These are phyloP conservation scores for Sialia sialis DNA, from an alignment of 2,113 vertebrate genomes.

Conservation along the genomic window DNA sequence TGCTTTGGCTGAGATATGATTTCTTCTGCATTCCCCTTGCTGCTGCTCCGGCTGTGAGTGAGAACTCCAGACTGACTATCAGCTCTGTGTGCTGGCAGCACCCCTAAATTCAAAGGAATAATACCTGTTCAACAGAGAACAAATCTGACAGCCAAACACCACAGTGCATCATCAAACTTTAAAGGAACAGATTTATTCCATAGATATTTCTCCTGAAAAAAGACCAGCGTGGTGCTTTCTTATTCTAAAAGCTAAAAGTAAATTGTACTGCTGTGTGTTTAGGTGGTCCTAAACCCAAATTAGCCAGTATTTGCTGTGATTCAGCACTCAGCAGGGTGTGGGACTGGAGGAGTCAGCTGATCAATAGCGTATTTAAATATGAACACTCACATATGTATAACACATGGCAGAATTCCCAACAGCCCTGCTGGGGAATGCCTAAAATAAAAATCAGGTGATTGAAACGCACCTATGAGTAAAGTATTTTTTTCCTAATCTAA, in stretches of 20 bases:
- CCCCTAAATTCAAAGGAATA: constrained; percentile 67
- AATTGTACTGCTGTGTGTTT: background rate
- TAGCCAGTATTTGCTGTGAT: background rate
- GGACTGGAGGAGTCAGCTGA: background rate
- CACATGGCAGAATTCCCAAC: constrained; percentile 1
- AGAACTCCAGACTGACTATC: constrained; percentile 76
- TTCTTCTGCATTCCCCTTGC: constrained; percentile 89
- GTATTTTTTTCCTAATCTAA: background rate
- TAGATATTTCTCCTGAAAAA: background rate
- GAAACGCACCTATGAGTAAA: background rate
- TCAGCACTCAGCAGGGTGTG: constrained; percentile 4
- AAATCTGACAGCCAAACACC: background rate
- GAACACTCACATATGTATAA: background rate
- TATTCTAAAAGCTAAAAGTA: background rate
- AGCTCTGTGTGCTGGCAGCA: constrained; percentile 74
- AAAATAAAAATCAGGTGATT: constrained; percentile 9
- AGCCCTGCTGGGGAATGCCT: background rate
- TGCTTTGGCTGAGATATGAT: constrained; percentile 76
- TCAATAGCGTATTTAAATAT: background rate
- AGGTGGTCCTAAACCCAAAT: background rate
- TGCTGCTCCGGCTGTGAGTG: constrained; percentile 88
- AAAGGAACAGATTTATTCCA: background rate
- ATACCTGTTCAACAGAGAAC: background rate
- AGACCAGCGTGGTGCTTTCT: background rate
- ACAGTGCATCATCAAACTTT: background rate